Percentiles rank a stretch among this genome's conserved stretches.
Conservation (phyloP, 1,140 invertebrate species). For the Neodiprion virginianus region DNA sequence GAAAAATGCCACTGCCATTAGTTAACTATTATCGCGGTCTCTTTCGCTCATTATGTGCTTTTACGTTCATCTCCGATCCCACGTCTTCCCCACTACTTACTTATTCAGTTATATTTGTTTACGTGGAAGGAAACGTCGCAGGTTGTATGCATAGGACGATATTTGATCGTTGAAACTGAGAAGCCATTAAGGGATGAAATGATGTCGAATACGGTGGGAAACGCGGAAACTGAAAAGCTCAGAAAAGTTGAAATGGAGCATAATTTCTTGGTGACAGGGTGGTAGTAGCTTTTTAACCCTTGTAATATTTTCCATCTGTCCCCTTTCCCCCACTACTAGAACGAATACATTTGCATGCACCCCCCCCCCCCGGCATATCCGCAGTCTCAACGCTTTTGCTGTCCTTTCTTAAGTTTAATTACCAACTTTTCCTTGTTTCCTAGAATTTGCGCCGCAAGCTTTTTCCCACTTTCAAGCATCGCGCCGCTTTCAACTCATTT, state of each 20-base stretch:
- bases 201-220: too few species aligned
- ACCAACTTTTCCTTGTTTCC: neutral
- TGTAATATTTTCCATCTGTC: neutral
- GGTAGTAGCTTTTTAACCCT: neutral
- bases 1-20: too few species aligned
- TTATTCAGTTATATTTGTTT: too few species aligned
- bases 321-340: neutral
- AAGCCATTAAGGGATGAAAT: neutral
- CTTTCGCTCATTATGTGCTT: too few species aligned
- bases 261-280: conserved; percentile 2
- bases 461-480: neutral
- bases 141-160: too few species aligned
- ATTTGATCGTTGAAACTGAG: neutral
- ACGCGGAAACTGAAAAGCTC: neutral
- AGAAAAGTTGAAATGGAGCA: neutral
- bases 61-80: too few species aligned
- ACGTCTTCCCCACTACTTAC: too few species aligned
- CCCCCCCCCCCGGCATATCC: neutral
- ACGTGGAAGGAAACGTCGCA: too few species aligned
- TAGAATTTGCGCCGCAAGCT: neutral
- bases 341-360: neutral
- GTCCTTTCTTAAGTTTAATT: neutral
- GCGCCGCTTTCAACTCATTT: too few species aligned
- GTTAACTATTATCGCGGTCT: too few species aligned
- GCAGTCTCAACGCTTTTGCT: neutral